Base-by-base conservation (phyloP, 2,888 invertebrate species). In the Nineta flava region DNA sequence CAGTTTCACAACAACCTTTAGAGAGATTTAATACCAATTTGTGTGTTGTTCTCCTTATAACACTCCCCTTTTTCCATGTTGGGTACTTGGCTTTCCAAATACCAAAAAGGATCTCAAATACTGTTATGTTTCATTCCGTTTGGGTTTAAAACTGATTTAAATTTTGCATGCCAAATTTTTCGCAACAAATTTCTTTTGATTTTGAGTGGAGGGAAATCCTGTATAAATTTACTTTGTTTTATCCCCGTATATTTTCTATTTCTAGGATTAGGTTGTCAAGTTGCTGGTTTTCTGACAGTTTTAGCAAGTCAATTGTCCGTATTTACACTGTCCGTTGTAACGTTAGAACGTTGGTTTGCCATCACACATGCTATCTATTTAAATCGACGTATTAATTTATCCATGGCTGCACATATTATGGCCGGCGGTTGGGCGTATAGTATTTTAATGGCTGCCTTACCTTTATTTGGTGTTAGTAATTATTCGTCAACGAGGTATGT, bases 291-390 rank as follows among this genome's bases (percentile, higher is more conserved):
- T 62, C 68, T 93, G 47, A 90, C 90, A 0, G 86, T 91, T 0
- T 88, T 90, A 59, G 84, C 87, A 1, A 84, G 86, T 51, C 88
- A 92, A 61, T 69, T 93, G 44, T 91, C 91, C 16, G 85, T 93
- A 7, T 87, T 85, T 62, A 90, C 92, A 0, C 69, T 94, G 48
- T 85, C 88, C 1, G 76, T 92, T 35, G 83, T 93, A 41, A 91
- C 92, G 0, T 68, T 90, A 50, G 91, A 92, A 64, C 72, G 91
- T 50, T 85, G 85, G 85, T 79, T 83, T 61, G 85, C 87, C 9
- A 87, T 88, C 51, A 84, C 85, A 0, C 81, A 83, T 61, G 87
- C 90, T 1, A 81, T 91, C 58, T 83, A 88, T 61, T 69, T 87
- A 52, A 88, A 90, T 57, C 80, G 84, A 58, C 70, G 91, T 50